Evolutionary conservation across 37 sponge, comb jelly and placozoan species (phyloP), one percentile per base, ranked within the genome.

Genomic region (Spongia lamella): DNA sequence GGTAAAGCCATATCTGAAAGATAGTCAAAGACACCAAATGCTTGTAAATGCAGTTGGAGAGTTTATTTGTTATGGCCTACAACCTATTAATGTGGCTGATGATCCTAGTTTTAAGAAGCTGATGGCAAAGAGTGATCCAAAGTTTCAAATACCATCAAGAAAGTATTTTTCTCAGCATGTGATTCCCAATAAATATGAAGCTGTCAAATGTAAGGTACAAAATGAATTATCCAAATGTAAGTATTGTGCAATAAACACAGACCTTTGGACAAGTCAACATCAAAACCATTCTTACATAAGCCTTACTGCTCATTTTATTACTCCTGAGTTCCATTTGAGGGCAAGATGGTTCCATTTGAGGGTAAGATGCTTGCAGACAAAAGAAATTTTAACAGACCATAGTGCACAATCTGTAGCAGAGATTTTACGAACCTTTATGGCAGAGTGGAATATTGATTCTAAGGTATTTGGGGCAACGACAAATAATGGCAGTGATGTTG

Each of bases 191-290:
- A 43, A 43, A 9, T 43, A 43, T 43, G 47, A 43, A 13, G 9
- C 47, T 43, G 9, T 43, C 7, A 43, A 43, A 43, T 43, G 47
- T 43, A 43, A 43, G 9, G 9, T 43, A 43, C 7, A 43, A 43
- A 43, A 43, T 43, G 47, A 43, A 9, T 43, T 43, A 43, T 43
- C 9, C 7, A 43, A 43, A 43, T 43, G 7, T 13, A 43, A 57
- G 16, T 24, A 70, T 40, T 65, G 66, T 31, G 22, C 66, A 39
- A 16, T 69, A 26, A 69, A 26, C 11, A 69, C 70, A 40, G 72
- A 71, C 52, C 32, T 71, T 24, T 71, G 72, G 72, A 71, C 72
- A 2, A 31, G 53, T 13, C 54, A 51, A 9, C 72, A 43, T 43
- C 47, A 71, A 51, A n/a, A 53, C 3, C 53, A 55, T 52, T 5